A percentile compares a stretch with the other conserved stretches of the same genome.
These are phyloP conservation scores for Eufriesea mexicana DNA, from an alignment of 1,140 invertebrate species.

Conservation along the genomic window DNA sequence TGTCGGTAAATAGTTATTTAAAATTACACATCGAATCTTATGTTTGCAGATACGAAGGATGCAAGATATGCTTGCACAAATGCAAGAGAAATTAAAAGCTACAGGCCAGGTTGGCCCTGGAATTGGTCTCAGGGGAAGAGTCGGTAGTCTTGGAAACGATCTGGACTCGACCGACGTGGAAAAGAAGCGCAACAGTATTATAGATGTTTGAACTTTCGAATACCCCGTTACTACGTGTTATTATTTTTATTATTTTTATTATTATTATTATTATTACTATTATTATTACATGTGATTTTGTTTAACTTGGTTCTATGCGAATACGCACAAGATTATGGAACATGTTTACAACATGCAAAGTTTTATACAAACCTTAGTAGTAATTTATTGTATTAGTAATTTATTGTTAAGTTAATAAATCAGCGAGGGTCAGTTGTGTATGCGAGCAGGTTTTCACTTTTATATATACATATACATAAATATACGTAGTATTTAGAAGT, in stretches of 20 bases:
- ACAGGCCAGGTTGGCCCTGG: conserved; percentile 84
- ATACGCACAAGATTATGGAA: conserved; percentile 18
- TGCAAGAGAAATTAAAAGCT: conserved; percentile 97
- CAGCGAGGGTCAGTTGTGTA: background rate
- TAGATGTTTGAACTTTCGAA: conserved; percentile 86
- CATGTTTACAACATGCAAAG: background rate
- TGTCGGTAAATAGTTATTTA: background rate
- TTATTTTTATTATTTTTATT: background rate
- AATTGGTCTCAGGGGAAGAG: conserved; percentile 74
- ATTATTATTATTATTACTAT: background rate
- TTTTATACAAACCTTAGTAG: background rate
- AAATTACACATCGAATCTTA: conserved; percentile 5
- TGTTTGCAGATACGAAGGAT: conserved; percentile 91
- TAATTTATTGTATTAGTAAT: background rate
- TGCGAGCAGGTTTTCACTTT: conserved; percentile 20
- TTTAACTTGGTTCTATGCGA: background rate
- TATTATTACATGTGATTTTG: background rate
- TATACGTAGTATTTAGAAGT: background rate
- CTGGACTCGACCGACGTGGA: conserved; percentile 79
- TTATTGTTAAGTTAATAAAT: conserved; percentile 16
- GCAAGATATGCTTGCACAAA: conserved; percentile 98
- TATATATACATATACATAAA: conserved; percentile 8
- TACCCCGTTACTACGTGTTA: background rate
- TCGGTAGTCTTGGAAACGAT: conserved; percentile 79
- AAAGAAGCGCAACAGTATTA: conserved; percentile 91